These are phyloP conservation scores for Drosophila affinis DNA, from an alignment of 2,888 invertebrate genomes.

Conservation along the genomic window DNA sequence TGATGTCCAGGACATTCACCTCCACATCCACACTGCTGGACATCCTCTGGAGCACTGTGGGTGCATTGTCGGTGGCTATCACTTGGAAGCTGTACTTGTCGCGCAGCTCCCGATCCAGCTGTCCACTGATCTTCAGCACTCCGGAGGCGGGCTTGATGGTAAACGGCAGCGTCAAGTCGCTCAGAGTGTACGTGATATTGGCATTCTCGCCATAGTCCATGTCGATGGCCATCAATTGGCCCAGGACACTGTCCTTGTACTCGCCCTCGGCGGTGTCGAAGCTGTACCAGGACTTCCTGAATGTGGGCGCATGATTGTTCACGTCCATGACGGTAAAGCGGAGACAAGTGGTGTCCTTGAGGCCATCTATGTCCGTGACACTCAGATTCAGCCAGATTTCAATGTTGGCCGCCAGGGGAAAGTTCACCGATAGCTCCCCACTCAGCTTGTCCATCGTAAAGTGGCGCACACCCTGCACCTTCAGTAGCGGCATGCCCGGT, in stretches of 20 bases:
- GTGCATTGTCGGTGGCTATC: slow-evolving; percentile 90
- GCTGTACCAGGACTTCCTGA: slow-evolving; percentile 92
- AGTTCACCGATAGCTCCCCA: slow-evolving; percentile 90
- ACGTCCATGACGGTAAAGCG: slow-evolving; percentile 90
- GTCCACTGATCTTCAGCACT: slow-evolving; percentile 89
- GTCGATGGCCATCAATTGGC: slow-evolving; percentile 91
- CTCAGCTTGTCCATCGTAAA: slow-evolving; percentile 90
- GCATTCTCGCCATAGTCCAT: slow-evolving; percentile 92
- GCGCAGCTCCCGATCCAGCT: slow-evolving; percentile 90
- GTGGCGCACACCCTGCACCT: slow-evolving; percentile 82
- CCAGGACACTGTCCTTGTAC: slow-evolving; percentile 89
- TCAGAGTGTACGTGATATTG: slow-evolving; percentile 89
- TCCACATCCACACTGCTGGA: slow-evolving; percentile 91
- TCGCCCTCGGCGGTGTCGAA: slow-evolving; percentile 92
- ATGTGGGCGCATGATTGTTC: slow-evolving; percentile 93
- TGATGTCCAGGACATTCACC: slow-evolving; percentile 91
- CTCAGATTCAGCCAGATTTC: slow-evolving; percentile 90
- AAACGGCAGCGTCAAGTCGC: slow-evolving; percentile 87
- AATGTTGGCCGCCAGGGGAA: slow-evolving; percentile 89
- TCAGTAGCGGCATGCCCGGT: slow-evolving; percentile 59
- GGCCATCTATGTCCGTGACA: slow-evolving; percentile 90
- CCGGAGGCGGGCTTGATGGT: slow-evolving; percentile 88
- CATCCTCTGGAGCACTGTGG: slow-evolving; percentile 84
- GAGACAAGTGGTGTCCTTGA: slow-evolving; percentile 88
- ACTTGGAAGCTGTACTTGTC: slow-evolving; percentile 89